phyloP scores from a whole-genome alignment of 2,113 vertebrate species.

The Arvicanthis niloticus region DNA sequence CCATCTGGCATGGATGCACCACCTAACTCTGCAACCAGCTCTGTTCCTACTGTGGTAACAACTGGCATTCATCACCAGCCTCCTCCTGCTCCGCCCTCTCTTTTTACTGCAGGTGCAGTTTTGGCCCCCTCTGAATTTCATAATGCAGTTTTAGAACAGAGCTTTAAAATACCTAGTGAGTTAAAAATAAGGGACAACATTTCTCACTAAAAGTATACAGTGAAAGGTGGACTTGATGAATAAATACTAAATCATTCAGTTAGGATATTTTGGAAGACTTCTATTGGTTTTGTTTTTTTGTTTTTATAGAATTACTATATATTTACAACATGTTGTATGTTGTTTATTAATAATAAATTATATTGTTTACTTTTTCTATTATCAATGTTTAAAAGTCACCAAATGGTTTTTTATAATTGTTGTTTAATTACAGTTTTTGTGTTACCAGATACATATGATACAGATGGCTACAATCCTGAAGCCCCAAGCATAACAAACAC shows the following conservation, averaged over 20 bases:
- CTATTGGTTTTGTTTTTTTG: slow-evolving; percentile 8
- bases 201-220: slow-evolving; percentile 49
- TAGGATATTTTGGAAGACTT: not conserved
- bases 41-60: slow-evolving; percentile 97
- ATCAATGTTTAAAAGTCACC: slow-evolving; percentile 57
- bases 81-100: slow-evolving; percentile 92
- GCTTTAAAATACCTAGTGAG: slow-evolving; percentile 6
- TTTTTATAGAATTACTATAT: slow-evolving; percentile 16
- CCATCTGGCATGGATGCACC: slow-evolving; percentile 97
- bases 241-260: not conserved
- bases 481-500: slow-evolving; percentile 97
- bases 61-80: slow-evolving; percentile 95
- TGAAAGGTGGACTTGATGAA: not conserved
- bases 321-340: not conserved
- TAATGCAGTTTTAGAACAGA: slow-evolving; percentile 26
- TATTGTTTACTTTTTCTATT: slow-evolving; percentile 58
- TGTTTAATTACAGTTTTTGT: slow-evolving; percentile 88
- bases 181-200: not conserved
- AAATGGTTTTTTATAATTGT: slow-evolving; percentile 83
- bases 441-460: slow-evolving; percentile 93
- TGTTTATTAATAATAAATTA: not conserved
- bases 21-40: slow-evolving; percentile 96
- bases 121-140: slow-evolving; percentile 79
- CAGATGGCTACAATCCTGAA: slow-evolving; percentile 98
- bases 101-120: slow-evolving; percentile 93